These are phyloP conservation scores for Scartelaos histophorus DNA, from an alignment of 2,113 vertebrate genomes.

Conservation along the genomic window DNA sequence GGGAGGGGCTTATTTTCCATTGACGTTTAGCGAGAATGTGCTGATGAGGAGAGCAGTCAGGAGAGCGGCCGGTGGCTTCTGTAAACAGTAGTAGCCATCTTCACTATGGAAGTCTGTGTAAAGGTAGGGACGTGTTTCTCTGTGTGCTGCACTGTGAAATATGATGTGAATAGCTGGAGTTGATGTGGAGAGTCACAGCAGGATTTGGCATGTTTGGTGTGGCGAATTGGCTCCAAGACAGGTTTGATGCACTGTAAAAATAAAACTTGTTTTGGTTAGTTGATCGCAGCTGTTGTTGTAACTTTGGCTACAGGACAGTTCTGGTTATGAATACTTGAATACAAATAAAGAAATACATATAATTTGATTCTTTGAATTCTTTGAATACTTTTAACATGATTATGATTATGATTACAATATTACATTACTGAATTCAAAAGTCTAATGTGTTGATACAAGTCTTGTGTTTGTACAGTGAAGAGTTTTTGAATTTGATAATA, in stretches of 20 bases:
- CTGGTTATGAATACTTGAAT: not conserved
- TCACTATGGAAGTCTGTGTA: constrained; percentile 16
- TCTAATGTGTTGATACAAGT: no score
- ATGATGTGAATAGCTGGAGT: constrained; percentile 21
- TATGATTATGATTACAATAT: no score
- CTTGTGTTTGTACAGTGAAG: no score
- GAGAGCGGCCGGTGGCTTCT: constrained; percentile 20
- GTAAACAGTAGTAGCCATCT: constrained; percentile 20
- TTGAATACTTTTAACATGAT: no score
- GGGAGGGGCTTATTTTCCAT: constrained; percentile 54
- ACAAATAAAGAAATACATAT: no score
- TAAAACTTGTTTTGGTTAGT: not conserved
- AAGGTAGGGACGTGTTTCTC: constrained; percentile 54
- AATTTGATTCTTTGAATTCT: no score
- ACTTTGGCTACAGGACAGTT: not conserved
- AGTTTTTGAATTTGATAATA: no score
- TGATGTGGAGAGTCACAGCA: constrained; percentile 22
- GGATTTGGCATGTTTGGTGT: not conserved
- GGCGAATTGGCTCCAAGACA: not conserved
- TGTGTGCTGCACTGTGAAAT: not conserved
- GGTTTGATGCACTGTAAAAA: not conserved
- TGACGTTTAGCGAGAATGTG: constrained; percentile 63
- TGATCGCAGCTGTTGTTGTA: not conserved
- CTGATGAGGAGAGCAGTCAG: constrained; percentile 62
- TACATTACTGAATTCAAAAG: no score